phyloP scores from a whole-genome alignment of 1,140 invertebrate genomes.

The Drosophila sucinea region DNA sequence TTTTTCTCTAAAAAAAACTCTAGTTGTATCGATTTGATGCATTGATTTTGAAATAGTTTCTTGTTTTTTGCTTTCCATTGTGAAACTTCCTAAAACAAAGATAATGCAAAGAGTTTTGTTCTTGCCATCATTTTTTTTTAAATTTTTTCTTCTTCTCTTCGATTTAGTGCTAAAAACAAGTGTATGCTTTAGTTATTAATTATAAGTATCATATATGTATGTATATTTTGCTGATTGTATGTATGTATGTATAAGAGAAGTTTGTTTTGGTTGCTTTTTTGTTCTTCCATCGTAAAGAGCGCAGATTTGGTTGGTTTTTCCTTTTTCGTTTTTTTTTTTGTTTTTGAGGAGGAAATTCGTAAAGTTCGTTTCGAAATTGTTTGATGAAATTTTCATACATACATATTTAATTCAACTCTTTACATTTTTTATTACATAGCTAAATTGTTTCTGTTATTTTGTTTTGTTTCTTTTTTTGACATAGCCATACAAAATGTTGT shows the following conservation, averaged over 20 bases:
- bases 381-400: slow-evolving; percentile 50
- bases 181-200: slow-evolving; percentile 44
- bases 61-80: slow-evolving; percentile 29
- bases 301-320: slow-evolving; percentile 23
- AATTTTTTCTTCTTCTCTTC: background rate
- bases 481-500: slow-evolving; percentile 77
- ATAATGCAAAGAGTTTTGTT: slow-evolving; percentile 48
- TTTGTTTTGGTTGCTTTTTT: slow-evolving; percentile 35
- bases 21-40: slow-evolving; percentile 39
- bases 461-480: slow-evolving; percentile 39
- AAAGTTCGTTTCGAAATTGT: slow-evolving; percentile 56
- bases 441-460: slow-evolving; percentile 56
- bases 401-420: slow-evolving; percentile 71
- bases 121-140: background rate
- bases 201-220: slow-evolving; percentile 21
- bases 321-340: slow-evolving; percentile 16
- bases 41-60: slow-evolving; percentile 24
- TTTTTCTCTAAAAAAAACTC: slow-evolving; percentile 57
- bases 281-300: slow-evolving; percentile 47
- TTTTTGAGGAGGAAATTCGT: slow-evolving; percentile 60
- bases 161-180: slow-evolving; percentile 67
- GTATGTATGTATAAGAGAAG: slow-evolving; percentile 41
- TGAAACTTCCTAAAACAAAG: slow-evolving; percentile 47
- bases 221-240: slow-evolving; percentile 19
- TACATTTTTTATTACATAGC: slow-evolving; percentile 70